These are phyloP conservation scores for Crambe crambe DNA, from an alignment of 37 sponge, comb jelly and placozoan genomes.

Conservation along the genomic window DNA sequence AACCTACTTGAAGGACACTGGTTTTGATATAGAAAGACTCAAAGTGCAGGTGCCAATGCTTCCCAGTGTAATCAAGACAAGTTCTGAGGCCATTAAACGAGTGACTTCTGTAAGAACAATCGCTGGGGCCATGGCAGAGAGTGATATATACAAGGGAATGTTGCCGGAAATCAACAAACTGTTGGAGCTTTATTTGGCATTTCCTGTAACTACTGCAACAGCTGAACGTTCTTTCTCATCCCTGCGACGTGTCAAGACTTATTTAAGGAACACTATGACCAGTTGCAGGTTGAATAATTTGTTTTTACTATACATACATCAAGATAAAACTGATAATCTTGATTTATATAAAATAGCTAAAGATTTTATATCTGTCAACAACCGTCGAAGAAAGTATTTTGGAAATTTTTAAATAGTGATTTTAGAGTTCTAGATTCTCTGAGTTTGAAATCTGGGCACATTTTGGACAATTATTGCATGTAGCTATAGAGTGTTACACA, in stretches of 20 bases:
- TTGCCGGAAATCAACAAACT: conserved; percentile 24
- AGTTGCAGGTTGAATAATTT: conserved; percentile 26
- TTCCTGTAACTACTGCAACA: not conserved
- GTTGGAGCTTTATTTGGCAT: not conserved
- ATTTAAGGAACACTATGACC: conserved; percentile 1
- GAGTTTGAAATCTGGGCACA: too few species aligned
- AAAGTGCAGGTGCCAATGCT: conserved; percentile 30
- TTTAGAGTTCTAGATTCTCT: too few species aligned
- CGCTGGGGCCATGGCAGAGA: conserved; percentile 16
- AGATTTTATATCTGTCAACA: conserved; percentile 17
- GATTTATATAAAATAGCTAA: conserved; percentile 25
- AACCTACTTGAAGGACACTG: conserved; percentile 33
- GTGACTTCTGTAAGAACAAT: conserved; percentile 36
- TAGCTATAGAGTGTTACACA: too few species aligned
- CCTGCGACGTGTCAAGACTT: not conserved
- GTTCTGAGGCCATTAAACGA: conserved; percentile 18
- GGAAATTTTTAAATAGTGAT: too few species aligned
- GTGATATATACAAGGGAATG: conserved; percentile 38
- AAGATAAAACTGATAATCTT: conserved; percentile 16
- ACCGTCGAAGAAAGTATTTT: conserved; percentile 20
- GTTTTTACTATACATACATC: conserved; percentile 26
- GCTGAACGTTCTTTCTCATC: conserved; percentile 1
- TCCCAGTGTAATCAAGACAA: conserved; percentile 44
- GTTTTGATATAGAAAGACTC: conserved; percentile 25
- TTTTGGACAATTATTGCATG: too few species aligned